These are phyloP conservation scores for Aegithalos caudatus DNA, from an alignment of 2,113 vertebrate species.

Conservation along the genomic window DNA sequence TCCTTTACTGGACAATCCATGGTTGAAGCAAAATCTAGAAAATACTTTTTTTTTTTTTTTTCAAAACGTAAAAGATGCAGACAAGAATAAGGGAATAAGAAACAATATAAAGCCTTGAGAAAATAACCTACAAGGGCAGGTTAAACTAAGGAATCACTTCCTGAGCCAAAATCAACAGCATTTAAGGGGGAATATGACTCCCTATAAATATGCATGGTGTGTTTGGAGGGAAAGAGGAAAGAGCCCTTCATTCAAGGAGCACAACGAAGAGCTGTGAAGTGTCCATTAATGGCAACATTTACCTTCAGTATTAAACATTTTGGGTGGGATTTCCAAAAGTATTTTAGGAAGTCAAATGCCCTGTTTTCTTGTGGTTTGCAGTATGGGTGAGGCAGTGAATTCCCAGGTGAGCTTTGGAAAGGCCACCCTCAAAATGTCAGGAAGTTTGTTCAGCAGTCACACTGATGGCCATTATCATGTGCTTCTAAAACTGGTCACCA, in stretches of 20 bases:
- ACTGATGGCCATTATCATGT: background rate
- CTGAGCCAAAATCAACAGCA: conserved; percentile 46
- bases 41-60: accelerated
- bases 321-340: background rate
- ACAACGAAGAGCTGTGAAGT: background rate
- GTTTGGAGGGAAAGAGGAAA: background rate
- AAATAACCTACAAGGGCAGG: background rate
- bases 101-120: background rate
- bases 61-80: background rate
- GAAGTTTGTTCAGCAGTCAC: background rate
- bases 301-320: background rate
- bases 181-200: background rate
- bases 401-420: background rate
- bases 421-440: background rate
- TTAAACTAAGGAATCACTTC: background rate
- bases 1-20: background rate
- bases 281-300: background rate
- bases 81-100: background rate
- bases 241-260: background rate
- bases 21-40: background rate
- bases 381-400: background rate
- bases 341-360: conserved; percentile 11
- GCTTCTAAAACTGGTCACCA: background rate
- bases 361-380: background rate
- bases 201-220: background rate